Base-by-base conservation (phyloP, 1,140 invertebrate genomes). In the Trachelipus rathkii region DNA sequence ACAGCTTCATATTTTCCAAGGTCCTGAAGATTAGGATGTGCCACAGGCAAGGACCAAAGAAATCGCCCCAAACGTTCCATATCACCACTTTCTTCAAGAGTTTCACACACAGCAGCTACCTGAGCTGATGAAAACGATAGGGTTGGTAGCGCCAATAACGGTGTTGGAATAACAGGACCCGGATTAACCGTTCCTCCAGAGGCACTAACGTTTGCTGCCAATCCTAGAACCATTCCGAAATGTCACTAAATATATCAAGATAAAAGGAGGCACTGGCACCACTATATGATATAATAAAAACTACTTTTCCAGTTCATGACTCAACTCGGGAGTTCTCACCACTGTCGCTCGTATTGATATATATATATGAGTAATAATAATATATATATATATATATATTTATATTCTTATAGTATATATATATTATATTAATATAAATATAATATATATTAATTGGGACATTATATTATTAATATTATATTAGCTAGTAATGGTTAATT, bases 41-140 rank as follows among this genome's bases (percentile, higher is more conserved):
- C 91, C 53, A 97, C 92, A 0, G 94, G 95, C 68, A 99, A 87
- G 15, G 95, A 97, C 96, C 96, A 99, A 21, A 99, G 89, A 87
- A 99, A 99, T 67, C 95, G 87, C 2, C 94, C 95, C 67, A 99
- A 88, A 67, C 96, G 87, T 84, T 99, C 97, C 82, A 99, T 96
- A 86, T 99, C 96, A 10, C 96, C 96, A 83, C 92, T 94, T 84
- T 99, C 97, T 85, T 99, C 97, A n/a, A 99, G 88, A 13, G 95
- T 97, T 85, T 99, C 96, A 87, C 97, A 99, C 8, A 98, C 96
- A 83, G 96, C 95, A 11, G 96, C 95, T 74, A 99, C 95, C 87
- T 99, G 96, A 72, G 91, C 89, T 72, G 95, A 94, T 82, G 92
- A 94, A 87, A 96, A 96, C 83, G 93, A 95, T 44, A 96, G 87